Percentiles rank a stretch among this genome's conserved stretches.
These are phyloP conservation scores for Patagioenas fasciata DNA, from an alignment of 2,113 vertebrate species.

Conservation along the genomic window DNA sequence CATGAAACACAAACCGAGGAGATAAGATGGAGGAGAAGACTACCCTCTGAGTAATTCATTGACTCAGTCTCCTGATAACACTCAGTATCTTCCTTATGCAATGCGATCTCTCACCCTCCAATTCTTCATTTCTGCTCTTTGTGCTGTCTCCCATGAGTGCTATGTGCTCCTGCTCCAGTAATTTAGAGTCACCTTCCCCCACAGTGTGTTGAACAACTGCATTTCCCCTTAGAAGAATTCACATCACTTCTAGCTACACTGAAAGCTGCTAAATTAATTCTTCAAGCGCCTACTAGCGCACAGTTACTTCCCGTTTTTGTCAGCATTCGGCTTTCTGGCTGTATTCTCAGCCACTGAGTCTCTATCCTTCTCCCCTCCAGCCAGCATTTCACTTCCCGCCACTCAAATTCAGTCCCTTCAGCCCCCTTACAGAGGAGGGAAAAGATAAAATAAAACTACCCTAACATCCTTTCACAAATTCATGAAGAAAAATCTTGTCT, in stretches of 20 bases:
- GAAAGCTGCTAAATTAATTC: background rate
- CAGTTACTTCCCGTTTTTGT: constrained; percentile 18
- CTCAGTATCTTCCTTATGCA: background rate
- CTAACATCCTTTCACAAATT: background rate
- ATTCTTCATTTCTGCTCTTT: background rate
- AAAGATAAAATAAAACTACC: background rate
- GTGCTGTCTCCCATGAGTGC: background rate
- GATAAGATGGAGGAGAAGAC: background rate
- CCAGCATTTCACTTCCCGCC: constrained; percentile 12
- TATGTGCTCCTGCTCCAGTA: background rate
- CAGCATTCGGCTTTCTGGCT: background rate
- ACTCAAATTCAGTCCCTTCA: background rate
- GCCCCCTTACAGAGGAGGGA: background rate
- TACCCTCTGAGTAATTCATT: background rate
- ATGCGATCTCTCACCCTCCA: background rate
- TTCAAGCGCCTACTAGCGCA: background rate
- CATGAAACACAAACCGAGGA: background rate
- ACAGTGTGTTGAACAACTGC: background rate
- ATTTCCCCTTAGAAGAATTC: background rate
- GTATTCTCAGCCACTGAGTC: background rate
- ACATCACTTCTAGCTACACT: background rate
- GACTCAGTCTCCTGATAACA: background rate
- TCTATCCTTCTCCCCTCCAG: background rate
- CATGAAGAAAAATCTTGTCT: background rate
- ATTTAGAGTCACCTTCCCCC: background rate